Evolutionary conservation across 2,888 invertebrate genomes (phyloP).

Genomic region (Parasteatoda lunata): DNA sequence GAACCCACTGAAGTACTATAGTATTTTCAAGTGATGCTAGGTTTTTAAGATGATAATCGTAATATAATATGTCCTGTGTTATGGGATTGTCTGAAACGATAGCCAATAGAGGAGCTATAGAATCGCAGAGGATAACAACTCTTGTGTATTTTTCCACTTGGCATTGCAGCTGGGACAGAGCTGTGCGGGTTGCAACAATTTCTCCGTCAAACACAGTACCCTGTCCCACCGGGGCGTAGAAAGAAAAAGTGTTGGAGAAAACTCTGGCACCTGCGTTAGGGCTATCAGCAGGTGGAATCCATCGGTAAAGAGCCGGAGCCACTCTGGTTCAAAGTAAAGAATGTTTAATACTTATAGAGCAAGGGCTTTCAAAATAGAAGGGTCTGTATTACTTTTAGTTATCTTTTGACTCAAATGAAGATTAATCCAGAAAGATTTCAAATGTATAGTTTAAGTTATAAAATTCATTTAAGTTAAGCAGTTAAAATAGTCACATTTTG

Average conservation of each 20-base stretch:
- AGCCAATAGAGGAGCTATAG: constrained; percentile 5
- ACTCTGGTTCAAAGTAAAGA: constrained; percentile 4
- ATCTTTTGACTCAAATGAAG: background rate
- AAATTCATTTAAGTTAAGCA: too few relatives aligned
- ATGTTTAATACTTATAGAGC: constrained; percentile 6
- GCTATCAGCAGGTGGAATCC: background rate
- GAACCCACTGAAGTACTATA: background rate
- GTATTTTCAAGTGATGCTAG: constrained; percentile 21
- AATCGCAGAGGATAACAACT: constrained; percentile 14
- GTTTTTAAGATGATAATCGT: constrained; percentile 9
- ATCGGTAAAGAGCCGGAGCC: background rate
- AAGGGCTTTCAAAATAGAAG: background rate
- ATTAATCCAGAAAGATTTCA: constrained; percentile 11
- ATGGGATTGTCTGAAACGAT: constrained; percentile 14
- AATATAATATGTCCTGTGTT: background rate
- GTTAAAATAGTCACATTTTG: too few relatives aligned
- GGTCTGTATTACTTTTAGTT: background rate
- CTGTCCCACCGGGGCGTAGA: background rate
- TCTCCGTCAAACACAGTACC: constrained; percentile 7
- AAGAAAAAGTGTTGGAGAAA: constrained; percentile 14
- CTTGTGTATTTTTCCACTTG: constrained; percentile 16
- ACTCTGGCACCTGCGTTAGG: background rate
- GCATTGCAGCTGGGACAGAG: constrained; percentile 5
- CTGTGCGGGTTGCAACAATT: constrained; percentile 3
- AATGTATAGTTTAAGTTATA: too few relatives aligned